Evolutionary conservation across 2,888 invertebrate species (phyloP).

Genomic region (Orchesellides sinensis): DNA sequence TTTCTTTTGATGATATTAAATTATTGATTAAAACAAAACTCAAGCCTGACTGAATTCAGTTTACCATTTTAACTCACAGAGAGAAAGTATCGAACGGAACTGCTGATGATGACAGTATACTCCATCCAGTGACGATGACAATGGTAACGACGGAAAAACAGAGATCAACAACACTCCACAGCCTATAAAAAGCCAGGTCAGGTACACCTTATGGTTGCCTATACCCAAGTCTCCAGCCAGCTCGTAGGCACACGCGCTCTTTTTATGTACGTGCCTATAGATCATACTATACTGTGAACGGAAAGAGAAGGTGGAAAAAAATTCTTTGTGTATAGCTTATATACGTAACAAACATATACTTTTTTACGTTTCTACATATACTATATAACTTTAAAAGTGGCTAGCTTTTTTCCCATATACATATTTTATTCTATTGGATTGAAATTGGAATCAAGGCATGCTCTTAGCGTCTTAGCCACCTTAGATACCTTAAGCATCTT

Average conservation of each 20-base stretch:
- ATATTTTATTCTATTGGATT: background rate
- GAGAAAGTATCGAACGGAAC: background rate
- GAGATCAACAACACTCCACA: background rate
- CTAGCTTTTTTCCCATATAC: background rate
- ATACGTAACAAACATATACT: too few relatives aligned
- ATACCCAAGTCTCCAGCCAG: too few relatives aligned
- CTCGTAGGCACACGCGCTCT: too few relatives aligned
- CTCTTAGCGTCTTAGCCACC: background rate
- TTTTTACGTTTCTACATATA: too few relatives aligned
- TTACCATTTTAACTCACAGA: background rate
- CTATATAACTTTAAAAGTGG: too few relatives aligned
- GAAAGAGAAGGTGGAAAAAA: too few relatives aligned
- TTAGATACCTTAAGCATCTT: background rate
- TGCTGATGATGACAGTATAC: slow-evolving; percentile 1
- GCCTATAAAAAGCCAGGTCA: background rate
- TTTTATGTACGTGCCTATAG: too few relatives aligned
- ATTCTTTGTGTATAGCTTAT: too few relatives aligned
- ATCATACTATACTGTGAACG: too few relatives aligned
- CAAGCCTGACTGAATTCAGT: background rate
- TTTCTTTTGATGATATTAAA: too few relatives aligned
- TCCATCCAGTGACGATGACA: background rate
- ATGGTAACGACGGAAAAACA: too few relatives aligned
- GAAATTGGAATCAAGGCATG: background rate
- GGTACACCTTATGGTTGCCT: background rate
- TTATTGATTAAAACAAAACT: background rate